Base-by-base conservation (phyloP, 2,113 vertebrate genomes). In the Hemiscyllium ocellatum region DNA sequence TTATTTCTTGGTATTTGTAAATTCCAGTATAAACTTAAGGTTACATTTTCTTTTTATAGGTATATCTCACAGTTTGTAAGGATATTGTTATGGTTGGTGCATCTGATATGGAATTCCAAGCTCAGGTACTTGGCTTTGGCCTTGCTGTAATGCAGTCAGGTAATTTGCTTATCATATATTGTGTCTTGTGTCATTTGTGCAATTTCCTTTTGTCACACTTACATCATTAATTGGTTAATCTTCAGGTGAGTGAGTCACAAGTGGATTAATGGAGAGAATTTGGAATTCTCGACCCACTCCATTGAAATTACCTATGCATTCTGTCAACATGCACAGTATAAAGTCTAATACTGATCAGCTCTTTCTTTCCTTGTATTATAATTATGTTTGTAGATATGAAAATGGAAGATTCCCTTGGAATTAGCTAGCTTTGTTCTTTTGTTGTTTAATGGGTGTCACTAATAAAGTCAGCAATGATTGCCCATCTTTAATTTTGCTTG, bases 11-110 rank as follows among this genome's bases (percentile, higher is more conserved):
- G 47, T 47, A 33, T 52, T 95, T 95, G 37, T 61, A 93, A 68
- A 95, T 95, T 33, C 5, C 24, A 76, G 20, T 69, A 72, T 42
- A 50, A 72, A 24, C 68, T 0, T 95, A 95, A 72, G 47, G 47
- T 72, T 50, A 50, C 68, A 22, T 83, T 80, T 95, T n/a, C 19
- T 95, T 95, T 95, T n/a, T 20, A 17, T 85, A 95, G 95, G 56
- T 47, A 2, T 95, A 85, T n/a, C 95, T 95, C 33, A n/a, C 76
- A 37, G 52, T 95, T 47, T 98, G 98, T 96, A 98, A 98, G 95
- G 98, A 99, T 17, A 96, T 98, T 80, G 94, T 99, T 61, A 98
- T 98, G 95, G 97, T 99, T 56, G 98, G 98, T 96, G 97, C 99
- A 85, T 98, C 97, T 0, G 97, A 98, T 89, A 12, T 95, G 20